These are phyloP conservation scores for Cactoblastis cactorum DNA, from an alignment of 2,888 invertebrate genomes.

Conservation along the genomic window DNA sequence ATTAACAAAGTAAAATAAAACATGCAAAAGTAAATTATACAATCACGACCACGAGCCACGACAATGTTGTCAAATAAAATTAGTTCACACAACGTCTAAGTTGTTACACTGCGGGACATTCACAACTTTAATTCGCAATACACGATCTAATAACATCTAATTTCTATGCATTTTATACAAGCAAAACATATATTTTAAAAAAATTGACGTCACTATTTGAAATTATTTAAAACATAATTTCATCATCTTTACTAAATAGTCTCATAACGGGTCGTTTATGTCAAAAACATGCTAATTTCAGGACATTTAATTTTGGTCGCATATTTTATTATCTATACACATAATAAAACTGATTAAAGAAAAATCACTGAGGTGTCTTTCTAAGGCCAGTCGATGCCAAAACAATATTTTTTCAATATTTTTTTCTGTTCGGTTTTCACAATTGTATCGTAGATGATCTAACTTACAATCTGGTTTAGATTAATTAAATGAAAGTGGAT, in stretches of 20 bases:
- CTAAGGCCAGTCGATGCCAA: no score
- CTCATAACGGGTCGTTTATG: constrained; percentile 1
- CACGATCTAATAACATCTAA: background rate
- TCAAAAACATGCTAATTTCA: constrained; percentile 5
- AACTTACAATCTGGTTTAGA: no score
- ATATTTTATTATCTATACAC: no score
- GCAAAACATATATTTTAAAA: background rate
- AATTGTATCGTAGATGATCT: no score
- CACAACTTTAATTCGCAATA: background rate
- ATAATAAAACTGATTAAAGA: no score
- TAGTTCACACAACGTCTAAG: background rate
- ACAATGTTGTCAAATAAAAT: background rate
- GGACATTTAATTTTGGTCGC: background rate
- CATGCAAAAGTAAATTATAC: background rate
- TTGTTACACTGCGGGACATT: background rate
- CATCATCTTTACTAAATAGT: background rate
- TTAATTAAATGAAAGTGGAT: no score
- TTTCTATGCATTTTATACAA: background rate
- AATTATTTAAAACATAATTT: background rate
- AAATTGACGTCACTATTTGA: background rate
- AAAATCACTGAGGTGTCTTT: no score
- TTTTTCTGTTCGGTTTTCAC: no score
- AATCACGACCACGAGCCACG: background rate
- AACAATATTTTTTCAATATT: no score
- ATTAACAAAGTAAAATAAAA: background rate